phyloP scores from a whole-genome alignment of 2,113 vertebrate genomes.

The Sciurus niger region DNA sequence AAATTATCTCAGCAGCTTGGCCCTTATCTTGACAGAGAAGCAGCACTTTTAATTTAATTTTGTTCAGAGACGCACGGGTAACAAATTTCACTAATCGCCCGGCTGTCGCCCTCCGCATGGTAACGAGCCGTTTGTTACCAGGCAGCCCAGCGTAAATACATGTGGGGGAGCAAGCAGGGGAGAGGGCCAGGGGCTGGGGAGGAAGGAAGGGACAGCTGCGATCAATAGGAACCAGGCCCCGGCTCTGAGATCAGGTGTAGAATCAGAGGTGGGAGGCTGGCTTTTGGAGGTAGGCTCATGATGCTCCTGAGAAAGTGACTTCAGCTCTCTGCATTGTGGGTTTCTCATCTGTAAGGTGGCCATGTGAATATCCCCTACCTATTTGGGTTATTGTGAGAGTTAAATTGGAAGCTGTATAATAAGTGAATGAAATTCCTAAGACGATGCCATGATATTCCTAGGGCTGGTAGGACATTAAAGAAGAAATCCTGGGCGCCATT shows the following conservation, averaged over 20 bases:
- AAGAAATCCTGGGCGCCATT: fast-evolving
- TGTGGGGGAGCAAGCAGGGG: conserved; percentile 53
- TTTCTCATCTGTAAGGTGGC: not conserved
- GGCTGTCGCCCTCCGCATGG: conserved; percentile 88
- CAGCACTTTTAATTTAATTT: conserved; percentile 93
- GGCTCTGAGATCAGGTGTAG: not conserved
- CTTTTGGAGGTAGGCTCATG: fast-evolving
- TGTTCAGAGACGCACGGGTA: conserved; percentile 89
- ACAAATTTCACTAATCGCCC: conserved; percentile 92
- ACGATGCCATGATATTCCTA: not conserved
- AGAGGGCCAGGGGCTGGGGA: conserved; percentile 50
- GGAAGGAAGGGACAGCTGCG: not conserved
- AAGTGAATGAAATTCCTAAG: not conserved
- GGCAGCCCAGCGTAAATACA: conserved; percentile 82
- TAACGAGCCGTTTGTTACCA: conserved; percentile 88
- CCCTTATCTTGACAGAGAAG: conserved; percentile 92
- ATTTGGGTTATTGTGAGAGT: not conserved
- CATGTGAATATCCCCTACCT: not conserved
- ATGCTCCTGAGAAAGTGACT: not conserved
- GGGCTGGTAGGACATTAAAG: not conserved
- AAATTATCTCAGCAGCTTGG: conserved; percentile 91
- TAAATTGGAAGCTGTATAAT: not conserved
- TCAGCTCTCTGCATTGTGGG: not conserved
- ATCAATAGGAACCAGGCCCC: not conserved
- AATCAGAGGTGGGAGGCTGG: not conserved